Base-by-base conservation (phyloP, 2,888 invertebrate genomes). In the Phymatocera aterrima region DNA sequence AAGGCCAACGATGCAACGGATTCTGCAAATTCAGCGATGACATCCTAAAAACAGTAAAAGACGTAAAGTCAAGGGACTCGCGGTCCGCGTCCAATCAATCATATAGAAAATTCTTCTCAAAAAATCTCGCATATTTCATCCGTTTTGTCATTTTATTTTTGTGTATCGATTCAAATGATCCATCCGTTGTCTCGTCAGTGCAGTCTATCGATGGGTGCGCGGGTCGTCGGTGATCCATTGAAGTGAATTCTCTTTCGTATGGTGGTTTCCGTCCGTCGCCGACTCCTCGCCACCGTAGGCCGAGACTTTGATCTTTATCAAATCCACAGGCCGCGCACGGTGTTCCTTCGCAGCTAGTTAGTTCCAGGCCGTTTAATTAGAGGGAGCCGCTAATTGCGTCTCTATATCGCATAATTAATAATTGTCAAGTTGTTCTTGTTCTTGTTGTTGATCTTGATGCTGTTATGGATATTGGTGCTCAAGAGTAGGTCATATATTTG, bases 241-340 rank as follows among this genome's bases (percentile, higher is more conserved):
- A 1, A 68, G 28, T 24, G 24, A 68, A 68, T 40, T 34, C 15
- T 40, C 24, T 68, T 43, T 28, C 68, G n/a, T 34, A 64, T 64
- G 64, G 64, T 64, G 61, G 61, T 64, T 37, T n/a, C n/a, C n/a
- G n/a, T n/a, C n/a, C n/a, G n/a, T n/a, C n/a, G n/a, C n/a, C n/a
- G n/a, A n/a, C n/a, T n/a, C 64, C 37, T 18, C 37, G 34, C 37
- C 64, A 64, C 18, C 21, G 64, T 18, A 64, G 21, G 37, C 21
- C 64, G 37, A 64, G 64, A 64, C 64, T 72, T 72, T 72, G 72
- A 72, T 72, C 72, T 72, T 72, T 48, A 51, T 72, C 48, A 51
- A n/a, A 31, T 18, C 28, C 18, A 34, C 10, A 72, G 31, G 34
- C 51, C n/a, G n/a, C n/a, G n/a, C n/a, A n/a, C n/a, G 28, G 24